A percentile compares a stretch with the other conserved stretches of the same genome.
Conservation (phyloP, 2,888 invertebrate genomes). For the Rotaria socialis region DNA sequence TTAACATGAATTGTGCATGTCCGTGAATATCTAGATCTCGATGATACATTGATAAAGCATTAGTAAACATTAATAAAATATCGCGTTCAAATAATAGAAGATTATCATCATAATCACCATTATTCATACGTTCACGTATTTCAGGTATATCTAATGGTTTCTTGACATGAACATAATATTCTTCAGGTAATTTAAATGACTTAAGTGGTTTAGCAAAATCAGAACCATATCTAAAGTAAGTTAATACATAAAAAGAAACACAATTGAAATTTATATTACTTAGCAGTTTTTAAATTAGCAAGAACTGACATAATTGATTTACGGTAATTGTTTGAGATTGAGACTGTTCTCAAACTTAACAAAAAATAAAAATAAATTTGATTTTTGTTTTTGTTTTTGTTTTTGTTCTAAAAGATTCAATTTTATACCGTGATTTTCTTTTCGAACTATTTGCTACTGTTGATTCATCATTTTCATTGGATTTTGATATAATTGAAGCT, state of each 20-base stretch:
- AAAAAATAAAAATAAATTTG: no score
- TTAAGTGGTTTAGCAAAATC: conserved; percentile 15
- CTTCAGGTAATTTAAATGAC: not conserved
- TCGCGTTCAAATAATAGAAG: not conserved
- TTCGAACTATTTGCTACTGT: not conserved
- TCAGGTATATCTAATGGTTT: conserved; percentile 5
- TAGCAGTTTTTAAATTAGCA: not conserved
- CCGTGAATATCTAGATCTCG: not conserved
- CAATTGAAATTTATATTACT: not conserved
- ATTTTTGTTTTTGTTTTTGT: no score
- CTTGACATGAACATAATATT: not conserved
- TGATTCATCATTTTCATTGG: not conserved
- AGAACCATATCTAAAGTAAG: not conserved
- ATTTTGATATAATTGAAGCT: not conserved
- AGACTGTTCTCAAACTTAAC: not conserved
- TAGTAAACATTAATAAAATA: not conserved
- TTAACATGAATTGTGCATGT: not conserved
- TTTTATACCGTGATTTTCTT: not conserved
- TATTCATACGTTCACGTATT: conserved; percentile 12
- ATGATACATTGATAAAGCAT: not conserved
- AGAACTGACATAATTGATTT: not conserved
- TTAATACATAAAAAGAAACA: no score
- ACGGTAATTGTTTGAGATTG: not conserved
- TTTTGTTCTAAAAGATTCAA: no score
- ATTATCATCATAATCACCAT: conserved; percentile 4